Evolutionary conservation across 2,888 invertebrate species (phyloP).

Genomic region (Cyclophora albipunctata): DNA sequence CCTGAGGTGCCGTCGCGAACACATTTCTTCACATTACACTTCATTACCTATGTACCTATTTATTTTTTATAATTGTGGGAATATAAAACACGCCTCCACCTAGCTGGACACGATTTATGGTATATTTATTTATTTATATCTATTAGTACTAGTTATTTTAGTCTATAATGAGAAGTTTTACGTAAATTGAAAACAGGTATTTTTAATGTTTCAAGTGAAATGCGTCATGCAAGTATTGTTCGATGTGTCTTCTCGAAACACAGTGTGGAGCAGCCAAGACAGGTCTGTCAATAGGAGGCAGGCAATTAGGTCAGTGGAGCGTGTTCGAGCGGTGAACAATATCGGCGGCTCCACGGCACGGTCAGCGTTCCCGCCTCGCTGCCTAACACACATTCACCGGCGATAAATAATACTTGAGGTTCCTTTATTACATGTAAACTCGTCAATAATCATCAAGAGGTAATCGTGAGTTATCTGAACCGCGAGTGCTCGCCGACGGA

Average conservation of each 20-base stretch:
- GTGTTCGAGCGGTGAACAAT: slow-evolving; percentile 55
- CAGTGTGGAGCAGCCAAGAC: slow-evolving; percentile 58
- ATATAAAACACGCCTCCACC: neutral
- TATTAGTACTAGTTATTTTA: no score
- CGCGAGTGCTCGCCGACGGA: slow-evolving; percentile 19
- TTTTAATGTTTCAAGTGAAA: no score
- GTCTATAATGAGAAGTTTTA: no score
- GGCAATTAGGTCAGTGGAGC: slow-evolving; percentile 70
- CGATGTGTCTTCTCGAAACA: slow-evolving; percentile 26
- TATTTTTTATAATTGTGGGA: slow-evolving; percentile 23
- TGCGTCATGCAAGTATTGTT: no score
- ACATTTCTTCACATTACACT: slow-evolving; percentile 65
- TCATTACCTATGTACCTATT: slow-evolving; percentile 30
- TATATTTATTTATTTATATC: no score
- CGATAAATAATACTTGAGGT: slow-evolving; percentile 22
- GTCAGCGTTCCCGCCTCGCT: slow-evolving; percentile 25
- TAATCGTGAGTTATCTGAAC: slow-evolving; percentile 24
- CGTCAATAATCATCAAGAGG: slow-evolving; percentile 9
- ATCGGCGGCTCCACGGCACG: slow-evolving; percentile 28
- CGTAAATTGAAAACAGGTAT: no score
- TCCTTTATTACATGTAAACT: slow-evolving; percentile 10
- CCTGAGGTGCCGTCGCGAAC: slow-evolving; percentile 60
- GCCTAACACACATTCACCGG: slow-evolving; percentile 28
- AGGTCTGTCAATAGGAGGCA: slow-evolving; percentile 65
- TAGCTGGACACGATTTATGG: no score